A percentile compares a stretch with the other conserved stretches of the same genome.
Evolutionary conservation across 2,113 vertebrate genomes (phyloP).

Genomic region (Dipodomys ordii): DNA sequence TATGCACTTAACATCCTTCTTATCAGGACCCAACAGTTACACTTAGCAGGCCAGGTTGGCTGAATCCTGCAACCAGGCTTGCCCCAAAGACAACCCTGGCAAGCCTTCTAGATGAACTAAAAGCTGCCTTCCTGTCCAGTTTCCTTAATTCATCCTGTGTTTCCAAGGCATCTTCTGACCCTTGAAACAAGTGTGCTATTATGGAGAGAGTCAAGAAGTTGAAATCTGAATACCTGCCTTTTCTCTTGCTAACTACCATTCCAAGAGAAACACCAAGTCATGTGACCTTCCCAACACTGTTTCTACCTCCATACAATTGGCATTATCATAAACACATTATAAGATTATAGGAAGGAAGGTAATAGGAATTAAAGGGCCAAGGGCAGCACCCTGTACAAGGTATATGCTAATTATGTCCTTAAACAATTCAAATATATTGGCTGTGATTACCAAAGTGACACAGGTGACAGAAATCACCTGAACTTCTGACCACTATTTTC

Average conservation of each 20-base stretch:
- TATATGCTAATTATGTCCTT: neutral
- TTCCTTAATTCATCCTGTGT: neutral
- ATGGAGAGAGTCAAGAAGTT: neutral
- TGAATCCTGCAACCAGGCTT: neutral
- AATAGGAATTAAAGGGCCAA: neutral
- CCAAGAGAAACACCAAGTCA: neutral
- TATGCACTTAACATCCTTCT: neutral
- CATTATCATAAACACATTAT: no score
- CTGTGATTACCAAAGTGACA: neutral
- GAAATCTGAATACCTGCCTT: neutral
- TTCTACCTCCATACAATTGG: neutral
- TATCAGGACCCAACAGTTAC: neutral
- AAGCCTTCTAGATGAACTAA: neutral
- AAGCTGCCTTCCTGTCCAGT: neutral
- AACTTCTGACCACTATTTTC: neutral
- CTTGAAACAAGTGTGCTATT: neutral
- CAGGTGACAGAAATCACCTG: neutral
- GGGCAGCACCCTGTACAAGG: no score
- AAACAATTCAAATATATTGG: neutral
- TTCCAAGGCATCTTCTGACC: neutral
- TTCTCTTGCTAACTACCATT: neutral
- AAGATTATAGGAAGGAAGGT: neutral
- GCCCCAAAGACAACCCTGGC: neutral
- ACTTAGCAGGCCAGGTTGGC: neutral
- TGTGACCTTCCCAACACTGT: neutral